Evolutionary conservation across 2,797 vertebrate species (phyloP), one percentile per base, ranked within the genome.

Genomic region (Chelmon rostratus): DNA sequence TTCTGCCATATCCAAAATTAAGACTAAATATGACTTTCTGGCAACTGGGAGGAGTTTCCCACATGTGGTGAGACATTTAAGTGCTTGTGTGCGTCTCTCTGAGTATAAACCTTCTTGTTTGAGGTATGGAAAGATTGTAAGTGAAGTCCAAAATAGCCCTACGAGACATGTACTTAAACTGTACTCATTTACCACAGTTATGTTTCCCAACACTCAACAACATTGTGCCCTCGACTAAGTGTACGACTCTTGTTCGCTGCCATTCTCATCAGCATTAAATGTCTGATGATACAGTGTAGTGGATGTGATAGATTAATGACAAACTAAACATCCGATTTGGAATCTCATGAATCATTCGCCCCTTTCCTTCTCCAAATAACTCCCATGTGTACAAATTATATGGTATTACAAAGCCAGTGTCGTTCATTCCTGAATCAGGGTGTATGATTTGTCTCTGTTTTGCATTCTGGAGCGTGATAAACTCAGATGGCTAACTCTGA

Each of bases 101-200:
- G 53, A 78, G 69, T 68, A 82, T 50, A 83, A 84, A 86, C 73
- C 68, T 88, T 85, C 81, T 87, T 85, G 79, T 91, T 89, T 89
- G 89, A 92, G 91, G 85, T 86, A 88, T 9, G 85, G 88, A 92
- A 93, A 91, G 81, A 88, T 72, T 86, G 69, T 57, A 64, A 89
- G 85, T 64, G 58, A 78, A 81, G 78, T 88, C 83, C 69, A 64
- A 89, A 94, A 93, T 91, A 92, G 73, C 61, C 61, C 54, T 2
- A 38, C 0, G 61, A 90, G 79, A 81, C 84, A 40, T 90, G 82
- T 72, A 89, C 80, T 90, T 90, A 88, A 87, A 77, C 71, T 76
- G 49, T 70, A 79, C 76, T 86, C 82, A 75, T 90, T 91, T 68
- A 86, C 91, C 93, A 89, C 92, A 91, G 88, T 78, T 90, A 91